phyloP scores from a whole-genome alignment of 2,797 vertebrate species.

The Acomys russatus region DNA sequence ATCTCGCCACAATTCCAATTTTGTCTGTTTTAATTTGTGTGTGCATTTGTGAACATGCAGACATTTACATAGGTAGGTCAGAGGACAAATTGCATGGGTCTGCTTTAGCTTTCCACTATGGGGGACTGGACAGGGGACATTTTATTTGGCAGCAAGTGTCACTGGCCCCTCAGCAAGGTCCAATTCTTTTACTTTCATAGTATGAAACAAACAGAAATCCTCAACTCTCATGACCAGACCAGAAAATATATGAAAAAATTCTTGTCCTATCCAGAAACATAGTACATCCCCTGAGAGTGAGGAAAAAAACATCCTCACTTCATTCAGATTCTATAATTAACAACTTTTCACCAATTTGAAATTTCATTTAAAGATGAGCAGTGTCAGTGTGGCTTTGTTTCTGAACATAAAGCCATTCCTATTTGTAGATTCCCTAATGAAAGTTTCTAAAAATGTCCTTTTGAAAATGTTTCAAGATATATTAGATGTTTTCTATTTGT shows the following conservation, averaged over 20 bases:
- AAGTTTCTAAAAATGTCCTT: constrained; percentile 47
- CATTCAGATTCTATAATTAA: neutral
- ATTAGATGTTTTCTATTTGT: constrained; percentile 30
- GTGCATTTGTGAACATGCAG: neutral
- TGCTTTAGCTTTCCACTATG: neutral
- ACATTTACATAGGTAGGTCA: neutral
- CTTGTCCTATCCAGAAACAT: neutral
- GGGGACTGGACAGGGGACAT: neutral
- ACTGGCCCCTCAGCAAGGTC: neutral
- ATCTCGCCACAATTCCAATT: neutral
- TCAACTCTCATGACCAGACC: neutral
- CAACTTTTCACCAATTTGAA: constrained; percentile 31
- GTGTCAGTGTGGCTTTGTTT: constrained; percentile 55
- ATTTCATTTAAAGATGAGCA: constrained; percentile 58
- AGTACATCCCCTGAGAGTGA: neutral
- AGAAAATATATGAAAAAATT: constrained; percentile 42
- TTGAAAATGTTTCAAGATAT: neutral
- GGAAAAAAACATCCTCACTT: neutral
- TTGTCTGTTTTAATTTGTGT: neutral
- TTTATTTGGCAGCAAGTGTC: neutral
- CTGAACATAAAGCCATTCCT: constrained; percentile 3
- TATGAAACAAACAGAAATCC: neutral
- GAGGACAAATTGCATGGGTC: neutral
- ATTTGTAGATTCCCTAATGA: constrained; percentile 30
- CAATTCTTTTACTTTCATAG: neutral